These are phyloP conservation scores for Drosophila fulvimacula DNA, from an alignment of 2,888 invertebrate species.

Conservation along the genomic window DNA sequence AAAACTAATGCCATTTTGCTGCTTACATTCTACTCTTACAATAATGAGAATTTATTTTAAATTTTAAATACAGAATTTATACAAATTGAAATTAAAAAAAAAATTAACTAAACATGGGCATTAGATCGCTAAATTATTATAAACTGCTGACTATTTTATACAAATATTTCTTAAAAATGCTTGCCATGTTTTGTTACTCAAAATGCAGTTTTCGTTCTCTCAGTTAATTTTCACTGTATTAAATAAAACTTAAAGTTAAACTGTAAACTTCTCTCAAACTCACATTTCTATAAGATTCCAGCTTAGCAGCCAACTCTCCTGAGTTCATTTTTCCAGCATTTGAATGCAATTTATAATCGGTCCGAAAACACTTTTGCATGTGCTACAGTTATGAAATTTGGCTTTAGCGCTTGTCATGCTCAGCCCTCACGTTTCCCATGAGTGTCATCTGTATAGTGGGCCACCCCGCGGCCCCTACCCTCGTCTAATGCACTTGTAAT, in stretches of 20 bases:
- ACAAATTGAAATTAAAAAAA: too few species aligned
- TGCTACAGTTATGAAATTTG: conserved; percentile 56
- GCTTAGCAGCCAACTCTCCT: neutral
- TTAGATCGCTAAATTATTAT: too few species aligned
- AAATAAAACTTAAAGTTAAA: neutral
- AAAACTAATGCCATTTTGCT: too few species aligned
- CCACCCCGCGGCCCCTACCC: neutral
- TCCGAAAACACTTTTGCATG: conserved; percentile 15
- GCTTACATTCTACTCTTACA: too few species aligned
- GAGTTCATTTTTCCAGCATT: conserved; percentile 12
- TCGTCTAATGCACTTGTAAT: conserved; percentile 59
- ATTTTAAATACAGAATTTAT: too few species aligned
- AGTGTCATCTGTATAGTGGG: conserved; percentile 23
- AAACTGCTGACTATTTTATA: too few species aligned
- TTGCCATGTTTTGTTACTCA: too few species aligned
- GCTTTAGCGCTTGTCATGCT: conserved; percentile 48
- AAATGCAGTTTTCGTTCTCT: too few species aligned
- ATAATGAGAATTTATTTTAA: too few species aligned
- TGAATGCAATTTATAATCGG: conserved; percentile 22
- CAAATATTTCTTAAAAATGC: too few species aligned
- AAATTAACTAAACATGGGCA: too few species aligned
- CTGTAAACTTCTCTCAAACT: neutral
- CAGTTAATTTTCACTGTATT: neutral
- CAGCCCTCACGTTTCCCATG: conserved; percentile 35
- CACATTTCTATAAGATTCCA: neutral